Conservation (phyloP, 2,888 invertebrate genomes). For the Eurois occulta region DNA sequence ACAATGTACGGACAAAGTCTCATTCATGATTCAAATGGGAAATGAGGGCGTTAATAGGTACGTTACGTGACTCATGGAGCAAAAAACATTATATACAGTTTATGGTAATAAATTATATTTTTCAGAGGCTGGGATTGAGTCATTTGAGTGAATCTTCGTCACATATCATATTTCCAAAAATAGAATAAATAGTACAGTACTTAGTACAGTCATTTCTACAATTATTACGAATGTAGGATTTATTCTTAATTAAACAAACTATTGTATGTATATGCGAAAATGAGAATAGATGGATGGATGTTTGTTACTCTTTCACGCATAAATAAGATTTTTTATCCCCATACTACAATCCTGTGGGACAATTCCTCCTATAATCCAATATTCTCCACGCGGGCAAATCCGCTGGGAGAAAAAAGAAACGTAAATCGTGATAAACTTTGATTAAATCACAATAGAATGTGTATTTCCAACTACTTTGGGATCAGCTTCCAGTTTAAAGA, state of each 20-base stretch:
- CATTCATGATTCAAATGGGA: slow-evolving; percentile 36
- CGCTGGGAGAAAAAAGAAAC: background rate
- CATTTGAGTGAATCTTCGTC: slow-evolving; percentile 27
- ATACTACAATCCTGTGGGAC: background rate
- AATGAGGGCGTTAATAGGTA: slow-evolving; percentile 28
- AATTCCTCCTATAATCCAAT: no score
- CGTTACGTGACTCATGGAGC: slow-evolving; percentile 9
- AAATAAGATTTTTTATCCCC: no score
- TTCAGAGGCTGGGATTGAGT: slow-evolving; percentile 37
- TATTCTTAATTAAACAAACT: background rate
- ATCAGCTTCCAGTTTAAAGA: background rate
- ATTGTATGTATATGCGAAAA: background rate
- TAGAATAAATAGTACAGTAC: background rate
- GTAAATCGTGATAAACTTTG: background rate
- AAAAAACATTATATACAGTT: background rate
- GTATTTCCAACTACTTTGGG: no score
- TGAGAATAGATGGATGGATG: background rate
- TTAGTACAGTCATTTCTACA: slow-evolving; percentile 9
- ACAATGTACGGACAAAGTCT: background rate
- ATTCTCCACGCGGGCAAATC: no score
- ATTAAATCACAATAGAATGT: no score
- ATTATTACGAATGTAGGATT: slow-evolving; percentile 10
- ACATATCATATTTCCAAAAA: background rate
- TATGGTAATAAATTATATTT: slow-evolving; percentile 19
- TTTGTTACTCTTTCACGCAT: background rate